These are phyloP conservation scores for Acinonyx jubatus DNA, from an alignment of 2,113 vertebrate genomes.

Conservation along the genomic window DNA sequence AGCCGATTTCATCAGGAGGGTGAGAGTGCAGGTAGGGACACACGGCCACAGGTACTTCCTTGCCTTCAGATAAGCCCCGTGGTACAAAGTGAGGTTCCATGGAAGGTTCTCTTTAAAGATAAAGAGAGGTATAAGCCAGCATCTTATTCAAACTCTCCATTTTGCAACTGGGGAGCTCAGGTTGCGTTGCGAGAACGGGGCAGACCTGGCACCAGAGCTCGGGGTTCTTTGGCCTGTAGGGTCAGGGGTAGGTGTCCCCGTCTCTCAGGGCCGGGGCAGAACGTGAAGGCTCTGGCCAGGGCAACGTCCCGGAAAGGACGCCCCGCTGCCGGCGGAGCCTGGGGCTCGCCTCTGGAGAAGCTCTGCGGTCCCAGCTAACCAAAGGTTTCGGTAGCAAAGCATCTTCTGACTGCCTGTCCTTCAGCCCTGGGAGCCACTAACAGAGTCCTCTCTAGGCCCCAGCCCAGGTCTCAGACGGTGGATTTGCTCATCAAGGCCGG, in stretches of 20 bases:
- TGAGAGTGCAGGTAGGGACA: background rate
- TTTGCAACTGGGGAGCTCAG: background rate
- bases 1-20: background rate
- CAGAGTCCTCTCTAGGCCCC: background rate
- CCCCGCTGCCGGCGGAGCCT: no score
- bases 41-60: background rate
- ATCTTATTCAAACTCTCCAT: background rate
- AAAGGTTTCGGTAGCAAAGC: background rate
- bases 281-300: background rate
- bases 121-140: background rate
- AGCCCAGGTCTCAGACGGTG: background rate
- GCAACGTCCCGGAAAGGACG: background rate
- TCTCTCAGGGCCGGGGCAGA: background rate
- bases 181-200: background rate
- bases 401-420: background rate
- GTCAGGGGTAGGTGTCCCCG: rapidly evolving
- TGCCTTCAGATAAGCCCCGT: background rate
- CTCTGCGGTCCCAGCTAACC: background rate
- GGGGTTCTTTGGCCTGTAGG: background rate
- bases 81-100: background rate
- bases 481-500: background rate
- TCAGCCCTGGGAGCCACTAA: background rate
- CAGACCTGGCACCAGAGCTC: no score
- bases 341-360: background rate
- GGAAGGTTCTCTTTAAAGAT: background rate